Conservation (phyloP, 2,888 invertebrate species). For the Serripes groenlandicus region DNA sequence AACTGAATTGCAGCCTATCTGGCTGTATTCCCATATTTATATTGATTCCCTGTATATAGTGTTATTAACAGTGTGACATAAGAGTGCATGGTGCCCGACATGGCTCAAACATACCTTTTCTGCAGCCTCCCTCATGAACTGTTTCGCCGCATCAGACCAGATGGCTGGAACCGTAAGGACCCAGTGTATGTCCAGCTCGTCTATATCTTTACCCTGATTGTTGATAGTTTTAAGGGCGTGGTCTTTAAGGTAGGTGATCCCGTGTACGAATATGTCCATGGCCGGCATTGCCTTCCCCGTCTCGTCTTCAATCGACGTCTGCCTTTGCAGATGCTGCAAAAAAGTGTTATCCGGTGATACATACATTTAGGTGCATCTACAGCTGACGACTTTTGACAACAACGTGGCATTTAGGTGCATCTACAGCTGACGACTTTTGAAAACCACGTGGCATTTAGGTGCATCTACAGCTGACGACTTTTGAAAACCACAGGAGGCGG, state of each 20-base stretch:
- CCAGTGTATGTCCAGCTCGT: conserved; percentile 49
- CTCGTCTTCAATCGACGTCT: conserved; percentile 47
- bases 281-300: conserved; percentile 52
- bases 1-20: no score
- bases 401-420: no score
- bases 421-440: no score
- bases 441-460: no score
- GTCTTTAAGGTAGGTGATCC: conserved; percentile 42
- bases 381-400: no score
- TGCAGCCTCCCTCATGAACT: conserved; percentile 62
- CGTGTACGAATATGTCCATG: conserved; percentile 43
- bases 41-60: no score
- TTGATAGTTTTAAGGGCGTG: conserved; percentile 53
- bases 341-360: no score
- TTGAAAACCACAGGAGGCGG: no score
- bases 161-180: conserved; percentile 39
- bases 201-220: conserved; percentile 41
- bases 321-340: conserved; percentile 36
- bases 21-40: no score
- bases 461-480: no score
- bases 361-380: no score
- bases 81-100: neutral
- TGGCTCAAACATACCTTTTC: conserved; percentile 1
- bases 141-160: conserved; percentile 62
- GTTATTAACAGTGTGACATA: no score